Base-by-base conservation (phyloP, 2,888 invertebrate genomes). In the Odontothrips loti region DNA sequence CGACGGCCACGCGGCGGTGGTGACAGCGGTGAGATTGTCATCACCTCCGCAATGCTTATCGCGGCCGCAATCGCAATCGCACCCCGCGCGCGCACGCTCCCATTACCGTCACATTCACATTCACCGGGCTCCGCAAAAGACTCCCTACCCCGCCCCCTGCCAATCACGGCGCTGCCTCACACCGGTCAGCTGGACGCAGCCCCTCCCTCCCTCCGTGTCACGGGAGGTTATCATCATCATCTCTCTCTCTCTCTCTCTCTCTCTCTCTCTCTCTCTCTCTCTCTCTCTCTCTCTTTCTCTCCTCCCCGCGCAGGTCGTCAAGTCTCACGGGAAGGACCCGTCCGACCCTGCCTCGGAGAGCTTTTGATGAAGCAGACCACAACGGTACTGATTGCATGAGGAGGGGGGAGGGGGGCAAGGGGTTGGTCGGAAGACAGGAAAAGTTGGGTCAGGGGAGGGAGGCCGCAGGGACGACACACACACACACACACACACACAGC, bases 241-340 rank as follows among this genome's bases (percentile, higher is more conserved):
- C 58, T 17, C n/a, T 17, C 58, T 58, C 58, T 17, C n/a, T 20
- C 34, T 6, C 34, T 43, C 34, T 6, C 34, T 43, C 34, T 43
- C 34, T 43, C 34, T 43, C 34, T 43, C 34, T 43, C 34, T 43
- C 34, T 43, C 34, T 43, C 34, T 43, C 34, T 43, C 34, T 43
- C 34, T 43, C 34, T 43, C 34, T 43, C 34, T 43, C 34, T 43
- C n/a, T n/a, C n/a, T n/a, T n/a, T n/a, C n/a, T n/a, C n/a, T n/a
- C n/a, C 51, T 51, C n/a, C 23, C 68, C 10, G 68, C 20, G 20
- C 68, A 68, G 68, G 68, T 68, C 23, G 68, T 27, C 68, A 27
- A 75, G 68, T 75, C 68, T 75, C 68, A 75, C 68, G 68, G 68
- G 68, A 75, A 75, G 68, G 68, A 75, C 23, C 58, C 58, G 68